phyloP scores from a whole-genome alignment of 1,140 invertebrate genomes.

The Archegozetes longisetosus region DNA sequence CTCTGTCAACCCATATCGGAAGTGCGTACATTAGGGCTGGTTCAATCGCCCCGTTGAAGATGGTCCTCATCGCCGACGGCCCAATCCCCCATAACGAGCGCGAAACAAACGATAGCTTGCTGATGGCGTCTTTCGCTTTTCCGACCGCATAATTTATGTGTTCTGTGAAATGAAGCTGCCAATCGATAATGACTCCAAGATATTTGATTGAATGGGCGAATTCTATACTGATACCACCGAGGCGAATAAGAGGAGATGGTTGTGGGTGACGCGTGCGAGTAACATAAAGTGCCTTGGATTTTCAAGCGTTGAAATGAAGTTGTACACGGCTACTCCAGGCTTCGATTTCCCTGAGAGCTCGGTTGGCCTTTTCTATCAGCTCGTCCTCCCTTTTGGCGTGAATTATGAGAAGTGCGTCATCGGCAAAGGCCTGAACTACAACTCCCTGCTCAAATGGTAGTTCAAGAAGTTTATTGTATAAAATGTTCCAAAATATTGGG shows the following conservation, averaged over 20 bases:
- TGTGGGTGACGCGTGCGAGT: not conserved
- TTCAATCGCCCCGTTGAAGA: not conserved
- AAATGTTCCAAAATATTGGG: not conserved
- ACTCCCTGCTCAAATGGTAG: not conserved
- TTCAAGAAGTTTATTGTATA: not conserved
- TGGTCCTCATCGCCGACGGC: not conserved
- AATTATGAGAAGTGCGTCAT: not conserved
- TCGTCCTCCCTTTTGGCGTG: not conserved
- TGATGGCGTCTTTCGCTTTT: not conserved
- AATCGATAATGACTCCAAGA: not conserved
- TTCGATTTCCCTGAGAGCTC: not conserved
- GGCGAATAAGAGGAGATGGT: not conserved
- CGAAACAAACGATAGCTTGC: not conserved
- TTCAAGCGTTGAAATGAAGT: not conserved
- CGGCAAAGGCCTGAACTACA: not conserved
- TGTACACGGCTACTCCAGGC: not conserved
- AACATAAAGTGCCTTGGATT: not conserved
- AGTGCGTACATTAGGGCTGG: not conserved
- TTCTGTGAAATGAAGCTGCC: not conserved
- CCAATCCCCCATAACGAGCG: not conserved
- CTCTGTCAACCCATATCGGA: not conserved
- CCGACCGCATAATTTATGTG: not conserved
- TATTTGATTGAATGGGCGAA: not conserved
- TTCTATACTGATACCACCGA: not conserved
- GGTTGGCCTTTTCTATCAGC: not conserved